Conservation (phyloP, 2,113 vertebrate genomes). For the Pitta sordida region DNA sequence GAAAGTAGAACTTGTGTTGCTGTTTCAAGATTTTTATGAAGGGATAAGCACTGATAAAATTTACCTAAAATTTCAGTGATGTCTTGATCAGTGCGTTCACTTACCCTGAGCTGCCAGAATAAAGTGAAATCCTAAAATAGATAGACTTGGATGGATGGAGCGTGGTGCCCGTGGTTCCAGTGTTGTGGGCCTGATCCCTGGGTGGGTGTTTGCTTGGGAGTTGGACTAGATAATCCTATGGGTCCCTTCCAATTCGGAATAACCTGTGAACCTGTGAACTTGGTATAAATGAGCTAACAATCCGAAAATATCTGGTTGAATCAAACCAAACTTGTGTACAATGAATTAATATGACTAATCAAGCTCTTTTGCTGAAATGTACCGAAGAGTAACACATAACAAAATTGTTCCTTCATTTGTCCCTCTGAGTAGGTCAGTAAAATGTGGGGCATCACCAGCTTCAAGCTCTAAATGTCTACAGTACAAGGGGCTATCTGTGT, state of each 20-base stretch:
- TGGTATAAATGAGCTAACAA: neutral
- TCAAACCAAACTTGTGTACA: neutral
- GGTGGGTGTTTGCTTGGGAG: too few species aligned
- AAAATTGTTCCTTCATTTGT: neutral
- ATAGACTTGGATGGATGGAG: too few species aligned
- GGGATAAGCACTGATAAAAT: rapidly evolving
- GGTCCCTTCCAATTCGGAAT: too few species aligned
- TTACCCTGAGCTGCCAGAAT: neutral
- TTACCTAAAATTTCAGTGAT: neutral
- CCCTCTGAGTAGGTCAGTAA: neutral
- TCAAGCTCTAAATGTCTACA: neutral
- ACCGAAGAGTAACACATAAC: neutral
- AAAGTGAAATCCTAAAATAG: neutral
- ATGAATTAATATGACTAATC: neutral
- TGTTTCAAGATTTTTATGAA: neutral
- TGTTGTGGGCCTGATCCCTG: too few species aligned
- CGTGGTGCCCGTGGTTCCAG: too few species aligned
- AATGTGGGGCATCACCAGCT: neutral
- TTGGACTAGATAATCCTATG: too few species aligned
- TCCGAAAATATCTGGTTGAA: neutral
- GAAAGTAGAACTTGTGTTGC: neutral
- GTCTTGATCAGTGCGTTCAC: neutral
- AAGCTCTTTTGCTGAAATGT: neutral
- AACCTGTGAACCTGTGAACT: too few species aligned
- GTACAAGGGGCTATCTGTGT: neutral